Percentiles rank a stretch among this genome's conserved stretches.
Evolutionary conservation across 2,797 vertebrate species (phyloP).

Genomic region (Falco naumanni): DNA sequence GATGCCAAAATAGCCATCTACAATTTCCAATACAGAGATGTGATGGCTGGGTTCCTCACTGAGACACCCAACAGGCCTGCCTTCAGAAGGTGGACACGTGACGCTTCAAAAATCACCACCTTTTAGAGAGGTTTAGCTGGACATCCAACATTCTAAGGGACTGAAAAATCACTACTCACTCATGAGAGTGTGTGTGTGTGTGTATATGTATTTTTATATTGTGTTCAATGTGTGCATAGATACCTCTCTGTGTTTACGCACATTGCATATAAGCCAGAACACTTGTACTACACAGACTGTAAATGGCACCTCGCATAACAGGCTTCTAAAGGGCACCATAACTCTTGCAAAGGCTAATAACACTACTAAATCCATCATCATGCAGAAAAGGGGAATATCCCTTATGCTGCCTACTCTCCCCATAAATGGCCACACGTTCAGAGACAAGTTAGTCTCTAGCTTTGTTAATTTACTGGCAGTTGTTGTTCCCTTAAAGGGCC

Average conservation of each 20-base stretch:
- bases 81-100: background rate
- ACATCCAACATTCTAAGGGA: background rate
- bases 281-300: background rate
- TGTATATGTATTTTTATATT: background rate
- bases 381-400: background rate
- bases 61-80: background rate
- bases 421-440: background rate
- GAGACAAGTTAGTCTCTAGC: background rate
- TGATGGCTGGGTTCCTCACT: background rate
- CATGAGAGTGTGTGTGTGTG: background rate
- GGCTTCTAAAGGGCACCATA: background rate
- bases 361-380: background rate
- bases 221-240: background rate
- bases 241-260: too few relatives aligned
- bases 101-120: background rate
- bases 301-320: background rate
- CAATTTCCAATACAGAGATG: background rate
- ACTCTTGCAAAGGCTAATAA: background rate
- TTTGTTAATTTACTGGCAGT: background rate
- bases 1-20: background rate
- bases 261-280: background rate
- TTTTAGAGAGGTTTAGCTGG: background rate
- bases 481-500: background rate
- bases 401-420: background rate
- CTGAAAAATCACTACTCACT: background rate